Evolutionary conservation across 1,140 invertebrate species (phyloP).

Genomic region (Panagrolaimus sp.): DNA sequence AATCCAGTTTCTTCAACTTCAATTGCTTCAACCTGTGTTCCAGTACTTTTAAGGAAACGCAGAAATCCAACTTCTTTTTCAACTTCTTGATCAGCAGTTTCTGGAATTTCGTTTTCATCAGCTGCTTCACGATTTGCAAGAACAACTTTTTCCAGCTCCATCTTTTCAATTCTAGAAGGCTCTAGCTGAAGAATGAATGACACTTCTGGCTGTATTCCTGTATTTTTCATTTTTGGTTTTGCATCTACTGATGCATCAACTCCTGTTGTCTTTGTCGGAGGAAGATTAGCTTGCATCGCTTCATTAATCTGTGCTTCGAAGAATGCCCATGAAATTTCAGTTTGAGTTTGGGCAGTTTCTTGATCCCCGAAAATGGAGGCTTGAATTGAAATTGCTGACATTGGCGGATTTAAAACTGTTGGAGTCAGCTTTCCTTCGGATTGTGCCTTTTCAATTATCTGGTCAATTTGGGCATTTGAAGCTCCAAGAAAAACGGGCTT

Average conservation of each 20-base stretch:
- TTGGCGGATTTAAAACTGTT: not conserved
- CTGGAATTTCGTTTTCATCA: not conserved
- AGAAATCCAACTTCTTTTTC: not conserved
- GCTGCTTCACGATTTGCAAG: conserved; percentile 5
- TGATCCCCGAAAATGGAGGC: not conserved
- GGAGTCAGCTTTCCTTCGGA: not conserved
- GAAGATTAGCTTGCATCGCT: not conserved
- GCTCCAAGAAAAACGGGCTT: conserved; percentile 43
- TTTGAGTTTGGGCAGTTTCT: not conserved
- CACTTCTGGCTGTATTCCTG: conserved; percentile 47
- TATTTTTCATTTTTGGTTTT: conserved; percentile 15
- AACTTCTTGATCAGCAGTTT: not conserved
- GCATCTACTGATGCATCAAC: not conserved
- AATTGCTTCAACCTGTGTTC: too few relatives aligned
- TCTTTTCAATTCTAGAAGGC: not conserved
- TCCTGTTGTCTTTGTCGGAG: not conserved
- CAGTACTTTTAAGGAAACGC: too few relatives aligned
- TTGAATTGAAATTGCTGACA: not conserved
- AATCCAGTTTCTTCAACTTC: not conserved
- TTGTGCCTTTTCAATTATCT: conserved; percentile 17
- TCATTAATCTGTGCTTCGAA: not conserved
- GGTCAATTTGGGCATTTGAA: conserved; percentile 9
- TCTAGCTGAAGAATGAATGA: conserved; percentile 34
- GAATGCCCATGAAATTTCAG: not conserved
- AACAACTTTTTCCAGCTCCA: not conserved